Conservation (phyloP, 2,888 invertebrate genomes). For the Junonia oenone region DNA sequence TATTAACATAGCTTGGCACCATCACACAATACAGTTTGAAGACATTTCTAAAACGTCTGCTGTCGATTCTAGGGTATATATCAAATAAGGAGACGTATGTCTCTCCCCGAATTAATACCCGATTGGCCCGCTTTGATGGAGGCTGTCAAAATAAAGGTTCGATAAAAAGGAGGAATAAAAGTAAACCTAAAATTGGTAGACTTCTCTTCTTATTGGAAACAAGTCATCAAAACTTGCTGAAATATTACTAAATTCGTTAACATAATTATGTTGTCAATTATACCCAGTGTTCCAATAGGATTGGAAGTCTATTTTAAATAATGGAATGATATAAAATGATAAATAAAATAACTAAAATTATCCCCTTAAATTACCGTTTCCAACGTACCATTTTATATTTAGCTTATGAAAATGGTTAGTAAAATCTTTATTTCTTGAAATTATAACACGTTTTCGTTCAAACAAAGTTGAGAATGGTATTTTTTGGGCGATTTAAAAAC, state of each 20-base stretch:
- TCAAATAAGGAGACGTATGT: slow-evolving; percentile 84
- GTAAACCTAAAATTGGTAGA: slow-evolving; percentile 42
- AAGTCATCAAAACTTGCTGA: neutral
- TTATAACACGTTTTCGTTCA: too few relatives aligned
- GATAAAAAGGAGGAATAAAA: slow-evolving; percentile 70
- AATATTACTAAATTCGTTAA: neutral
- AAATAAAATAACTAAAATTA: slow-evolving; percentile 48
- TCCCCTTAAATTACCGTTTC: slow-evolving; percentile 48
- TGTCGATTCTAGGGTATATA: slow-evolving; percentile 83
- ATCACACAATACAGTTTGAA: slow-evolving; percentile 31
- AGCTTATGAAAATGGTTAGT: neutral
- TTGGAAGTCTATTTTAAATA: slow-evolving; percentile 51
- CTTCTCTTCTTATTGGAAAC: slow-evolving; percentile 46
- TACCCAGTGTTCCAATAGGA: slow-evolving; percentile 48
- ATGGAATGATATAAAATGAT: slow-evolving; percentile 54
- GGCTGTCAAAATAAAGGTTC: slow-evolving; percentile 84
- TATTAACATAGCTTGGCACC: slow-evolving; percentile 24
- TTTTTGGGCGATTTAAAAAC: slow-evolving; percentile 60
- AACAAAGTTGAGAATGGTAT: slow-evolving; percentile 36
- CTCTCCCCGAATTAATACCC: slow-evolving; percentile 85
- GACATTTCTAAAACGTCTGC: slow-evolving; percentile 46
- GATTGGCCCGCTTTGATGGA: slow-evolving; percentile 88
- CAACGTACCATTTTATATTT: neutral
- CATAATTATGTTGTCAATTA: neutral
- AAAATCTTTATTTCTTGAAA: neutral